phyloP scores from a whole-genome alignment of 2,888 invertebrate species.

The Pyrrhia umbra region DNA sequence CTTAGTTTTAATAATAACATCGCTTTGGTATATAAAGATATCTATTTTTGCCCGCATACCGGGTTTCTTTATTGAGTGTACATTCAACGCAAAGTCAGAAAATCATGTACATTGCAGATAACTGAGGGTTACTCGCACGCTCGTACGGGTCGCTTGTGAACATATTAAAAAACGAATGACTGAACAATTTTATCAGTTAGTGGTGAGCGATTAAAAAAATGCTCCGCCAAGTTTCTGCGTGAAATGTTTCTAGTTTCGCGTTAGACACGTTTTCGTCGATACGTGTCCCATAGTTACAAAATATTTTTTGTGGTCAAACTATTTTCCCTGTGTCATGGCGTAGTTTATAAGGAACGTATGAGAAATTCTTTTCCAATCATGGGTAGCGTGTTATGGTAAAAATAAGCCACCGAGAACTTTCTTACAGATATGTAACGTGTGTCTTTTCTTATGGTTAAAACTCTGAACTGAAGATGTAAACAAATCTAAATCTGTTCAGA shows the following conservation, averaged over 20 bases:
- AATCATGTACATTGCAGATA: slow-evolving; percentile 28
- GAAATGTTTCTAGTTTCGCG: slow-evolving; percentile 44
- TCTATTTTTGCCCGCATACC: background rate
- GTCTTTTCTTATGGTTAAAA: too few species aligned
- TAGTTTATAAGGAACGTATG: background rate
- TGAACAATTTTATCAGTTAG: slow-evolving; percentile 54
- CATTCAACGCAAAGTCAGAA: slow-evolving; percentile 2
- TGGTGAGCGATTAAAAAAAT: slow-evolving; percentile 12
- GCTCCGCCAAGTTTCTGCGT: slow-evolving; percentile 15
- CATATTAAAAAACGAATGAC: slow-evolving; percentile 58
- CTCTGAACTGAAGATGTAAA: too few species aligned
- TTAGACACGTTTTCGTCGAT: slow-evolving; percentile 41
- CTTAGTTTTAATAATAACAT: too few species aligned
- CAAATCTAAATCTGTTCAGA: too few species aligned
- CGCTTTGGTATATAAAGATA: background rate
- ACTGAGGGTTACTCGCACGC: background rate
- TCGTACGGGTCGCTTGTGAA: slow-evolving; percentile 57
- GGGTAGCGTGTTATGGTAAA: too few species aligned
- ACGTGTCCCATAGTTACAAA: slow-evolving; percentile 38
- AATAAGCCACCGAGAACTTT: background rate
- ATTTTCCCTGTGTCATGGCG: slow-evolving; percentile 6
- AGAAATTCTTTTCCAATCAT: background rate
- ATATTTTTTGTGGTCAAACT: slow-evolving; percentile 19
- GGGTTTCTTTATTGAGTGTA: slow-evolving; percentile 21
- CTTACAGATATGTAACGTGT: background rate